Conservation (phyloP, 2,888 invertebrate genomes). For the Oscheius sp. region DNA sequence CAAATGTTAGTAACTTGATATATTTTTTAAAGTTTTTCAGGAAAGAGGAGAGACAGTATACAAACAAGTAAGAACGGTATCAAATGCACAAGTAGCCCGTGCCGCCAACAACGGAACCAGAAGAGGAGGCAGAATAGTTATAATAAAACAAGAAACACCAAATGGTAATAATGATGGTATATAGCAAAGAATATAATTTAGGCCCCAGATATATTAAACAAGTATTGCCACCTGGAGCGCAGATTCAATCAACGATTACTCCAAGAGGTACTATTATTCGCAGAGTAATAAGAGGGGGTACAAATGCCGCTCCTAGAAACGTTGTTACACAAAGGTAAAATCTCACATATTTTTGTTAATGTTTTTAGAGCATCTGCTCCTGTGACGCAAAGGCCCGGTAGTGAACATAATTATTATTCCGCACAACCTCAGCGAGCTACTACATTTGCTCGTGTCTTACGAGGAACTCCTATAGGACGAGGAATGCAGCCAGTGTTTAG, state of each 20-base stretch:
- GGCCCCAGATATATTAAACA: constrained; percentile 19
- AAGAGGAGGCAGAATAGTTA: constrained; percentile 4
- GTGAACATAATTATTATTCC: too few species aligned
- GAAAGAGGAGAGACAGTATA: constrained; percentile 26
- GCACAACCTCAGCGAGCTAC: too few species aligned
- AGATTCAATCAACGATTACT: neutral
- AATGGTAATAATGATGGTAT: constrained; percentile 10
- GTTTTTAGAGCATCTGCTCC: too few species aligned
- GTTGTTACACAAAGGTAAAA: too few species aligned
- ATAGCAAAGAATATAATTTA: too few species aligned
- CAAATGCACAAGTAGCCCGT: neutral
- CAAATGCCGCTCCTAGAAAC: neutral
- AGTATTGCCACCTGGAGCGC: constrained; percentile 16
- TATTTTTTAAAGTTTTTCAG: constrained; percentile 22
- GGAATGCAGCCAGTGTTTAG: neutral
- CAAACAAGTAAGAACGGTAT: neutral
- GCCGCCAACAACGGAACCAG: neutral
- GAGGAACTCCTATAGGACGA: too few species aligned
- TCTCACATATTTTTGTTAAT: too few species aligned
- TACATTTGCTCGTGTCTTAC: too few species aligned
- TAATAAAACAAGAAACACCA: constrained; percentile 33
- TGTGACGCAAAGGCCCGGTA: too few species aligned
- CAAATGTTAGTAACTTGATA: constrained; percentile 37
- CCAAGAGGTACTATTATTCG: constrained; percentile 21
- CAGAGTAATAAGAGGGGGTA: constrained; percentile 22